Evolutionary conservation across 2,113 vertebrate genomes (phyloP).

Genomic region (Kryptolebias marmoratus): DNA sequence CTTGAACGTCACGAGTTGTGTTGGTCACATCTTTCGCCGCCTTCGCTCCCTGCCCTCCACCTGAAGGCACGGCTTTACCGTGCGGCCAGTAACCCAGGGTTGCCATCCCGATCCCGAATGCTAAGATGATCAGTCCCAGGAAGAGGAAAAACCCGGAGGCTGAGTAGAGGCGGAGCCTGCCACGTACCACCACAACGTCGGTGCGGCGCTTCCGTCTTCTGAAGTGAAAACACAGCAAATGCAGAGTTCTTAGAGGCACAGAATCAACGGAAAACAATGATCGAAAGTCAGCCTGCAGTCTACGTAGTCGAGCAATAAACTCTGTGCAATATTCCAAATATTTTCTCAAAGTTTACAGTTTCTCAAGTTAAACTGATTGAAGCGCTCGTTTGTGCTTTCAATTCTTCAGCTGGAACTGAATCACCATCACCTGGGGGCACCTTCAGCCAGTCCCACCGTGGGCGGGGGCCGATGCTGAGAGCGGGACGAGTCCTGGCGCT

Average conservation of each 20-base stretch:
- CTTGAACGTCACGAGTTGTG: slow-evolving; percentile 32
- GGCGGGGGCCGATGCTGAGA: slow-evolving; percentile 87
- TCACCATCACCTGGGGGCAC: slow-evolving; percentile 51
- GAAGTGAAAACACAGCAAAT: not conserved
- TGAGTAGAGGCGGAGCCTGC: slow-evolving; percentile 93
- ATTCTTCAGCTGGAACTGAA: not conserved
- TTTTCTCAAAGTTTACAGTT: no score
- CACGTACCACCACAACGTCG: slow-evolving; percentile 93
- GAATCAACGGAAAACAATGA: not conserved
- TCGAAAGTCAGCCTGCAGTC: no score
- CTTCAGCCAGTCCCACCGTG: slow-evolving; percentile 68
- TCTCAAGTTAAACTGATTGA: no score
- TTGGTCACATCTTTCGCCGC: slow-evolving; percentile 22
- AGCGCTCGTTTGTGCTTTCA: not conserved
- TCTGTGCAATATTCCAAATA: no score
- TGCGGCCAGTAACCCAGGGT: slow-evolving; percentile 98
- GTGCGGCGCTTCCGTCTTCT: slow-evolving; percentile 86
- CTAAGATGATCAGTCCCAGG: slow-evolving; percentile 90
- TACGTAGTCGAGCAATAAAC: no score
- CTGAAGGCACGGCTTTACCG: slow-evolving; percentile 74
- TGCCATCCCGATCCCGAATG: slow-evolving; percentile 93
- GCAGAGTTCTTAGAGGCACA: not conserved
- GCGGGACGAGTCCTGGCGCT: slow-evolving; percentile 95
- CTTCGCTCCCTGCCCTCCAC: slow-evolving; percentile 27
- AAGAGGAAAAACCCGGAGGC: slow-evolving; percentile 95